Percentiles rank a stretch among this genome's conserved stretches.
Conservation (phyloP, 2,113 vertebrate genomes). For the Benitochromis conjunctus region DNA sequence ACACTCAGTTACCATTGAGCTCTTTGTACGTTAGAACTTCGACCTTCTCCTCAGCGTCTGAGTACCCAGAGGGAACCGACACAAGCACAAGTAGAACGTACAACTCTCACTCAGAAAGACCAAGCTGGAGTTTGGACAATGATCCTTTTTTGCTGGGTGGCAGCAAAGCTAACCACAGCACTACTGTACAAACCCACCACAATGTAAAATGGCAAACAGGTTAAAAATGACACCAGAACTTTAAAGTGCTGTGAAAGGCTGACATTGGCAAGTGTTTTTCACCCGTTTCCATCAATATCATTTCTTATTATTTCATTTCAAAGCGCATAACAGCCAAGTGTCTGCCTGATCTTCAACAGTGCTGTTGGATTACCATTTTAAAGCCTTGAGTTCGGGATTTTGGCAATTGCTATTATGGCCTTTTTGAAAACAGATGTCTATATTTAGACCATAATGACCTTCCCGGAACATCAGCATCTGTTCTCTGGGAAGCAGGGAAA, state of each 20-base stretch:
- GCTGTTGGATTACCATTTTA: not conserved
- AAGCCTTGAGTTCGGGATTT: not conserved
- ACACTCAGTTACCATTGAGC: not conserved
- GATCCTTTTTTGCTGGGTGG: not conserved
- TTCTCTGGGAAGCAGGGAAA: no score
- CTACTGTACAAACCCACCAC: not conserved
- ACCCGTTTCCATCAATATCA: not conserved
- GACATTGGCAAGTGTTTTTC: not conserved
- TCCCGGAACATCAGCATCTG: no score
- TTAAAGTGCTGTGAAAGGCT: not conserved
- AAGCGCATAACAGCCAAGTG: not conserved
- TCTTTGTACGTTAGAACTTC: not conserved
- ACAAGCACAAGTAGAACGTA: accelerated
- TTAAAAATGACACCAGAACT: not conserved
- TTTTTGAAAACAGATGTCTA: not conserved
- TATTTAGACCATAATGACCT: no score
- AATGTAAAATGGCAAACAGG: not conserved
- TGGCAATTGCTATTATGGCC: not conserved
- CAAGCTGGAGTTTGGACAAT: not conserved
- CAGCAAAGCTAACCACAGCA: not conserved
- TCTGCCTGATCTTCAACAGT: not conserved
- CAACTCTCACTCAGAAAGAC: not conserved
- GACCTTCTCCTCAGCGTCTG: not conserved
- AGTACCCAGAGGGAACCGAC: not conserved
- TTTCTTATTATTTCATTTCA: not conserved